Base-by-base conservation (phyloP, 2,888 invertebrate species). In the Phaonia tiefii region DNA sequence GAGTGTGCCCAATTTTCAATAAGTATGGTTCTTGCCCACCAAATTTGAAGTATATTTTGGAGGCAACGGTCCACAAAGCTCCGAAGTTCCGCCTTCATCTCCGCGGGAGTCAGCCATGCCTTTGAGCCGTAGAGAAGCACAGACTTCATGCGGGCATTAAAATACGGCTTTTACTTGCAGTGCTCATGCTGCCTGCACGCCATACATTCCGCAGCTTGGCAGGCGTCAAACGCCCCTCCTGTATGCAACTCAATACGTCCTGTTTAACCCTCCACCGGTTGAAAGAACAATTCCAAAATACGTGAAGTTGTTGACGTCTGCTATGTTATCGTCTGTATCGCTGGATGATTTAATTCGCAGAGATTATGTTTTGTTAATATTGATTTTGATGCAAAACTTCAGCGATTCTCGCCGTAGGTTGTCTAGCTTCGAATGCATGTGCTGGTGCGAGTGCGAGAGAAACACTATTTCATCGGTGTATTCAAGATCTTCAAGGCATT, bases 281-380 rank as follows among this genome's bases (percentile, higher is more conserved):
- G n/a, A n/a, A n/a, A n/a, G n/a, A n/a, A n/a, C n/a, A n/a, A n/a
- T n/a, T n/a, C n/a, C n/a, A n/a, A n/a, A n/a, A n/a, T n/a, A n/a
- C n/a, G n/a, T n/a, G n/a, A n/a, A n/a, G n/a, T n/a, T n/a, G n/a
- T n/a, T n/a, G 2, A 17, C 11, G 37, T 10, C 4, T 37, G 15
- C 60, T 39, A 17, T 39, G 15, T 17, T 37, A 13, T 37, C 0
- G 15, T 17, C 8, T 10, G 7, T 17, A 11, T 39, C 3, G 17
- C n/a, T 37, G 17, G 60, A 15, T 17, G 11, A 60, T 39, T 60
- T 60, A 8, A 26, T 58, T 58, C n/a, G 15, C n/a, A 20, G 58
- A 13, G 2, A 39, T 42, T 63, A 10, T n/a, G 42, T 39, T 63
- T 2, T 39, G 20, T 22, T 42, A 10, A 10, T 42, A 63, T 39